Base-by-base conservation (phyloP, 2,113 vertebrate species). In the Telmatochromis bifrenatus region DNA sequence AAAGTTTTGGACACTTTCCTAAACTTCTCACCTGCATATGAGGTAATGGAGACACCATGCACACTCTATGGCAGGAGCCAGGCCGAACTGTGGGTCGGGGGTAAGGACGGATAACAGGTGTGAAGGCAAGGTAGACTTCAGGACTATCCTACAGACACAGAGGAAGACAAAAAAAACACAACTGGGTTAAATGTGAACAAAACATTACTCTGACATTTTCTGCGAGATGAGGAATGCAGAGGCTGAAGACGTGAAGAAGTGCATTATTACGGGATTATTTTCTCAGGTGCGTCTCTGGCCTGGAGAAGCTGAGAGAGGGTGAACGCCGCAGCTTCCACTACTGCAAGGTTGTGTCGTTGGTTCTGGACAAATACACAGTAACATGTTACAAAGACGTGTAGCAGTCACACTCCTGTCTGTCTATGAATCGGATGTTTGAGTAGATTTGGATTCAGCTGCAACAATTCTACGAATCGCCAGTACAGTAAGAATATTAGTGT, bases 11-110 rank as follows among this genome's bases (percentile, higher is more conserved):
- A 31, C 6, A 77, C 3, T 13, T 9, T n/a, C 11, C n/a, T 8
- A 42, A 37, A 23, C 33, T 33, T 23, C 88, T 90, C 96, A 99
- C 98, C 97, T 97, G 94, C 97, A 97, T 56, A 96, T 60, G 65
- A 99, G 96, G 94, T 98, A 99, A 95, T 99, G 98, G 83, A 99
- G 97, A 89, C 98, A 98, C 98, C 99, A 99, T 0, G 98, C 97
- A 90, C 97, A 98, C 93, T 99, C 99, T 85, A 99, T 96, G 0
- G 97, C 97, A 0, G 96, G 96, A 77, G 96, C 97, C 68, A 96
- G 87, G 28, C 96, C 96, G 82, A 96, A 95, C 87, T 96, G 96
- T 47, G 95, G 95, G 84, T 97, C 94, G 0, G 96, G 96, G 10
- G 95, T 96, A 84, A 99, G 87, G 81, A 97, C 92, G 0, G 73